Conservation (phyloP, 1,140 invertebrate species). For the Rhopalosiphum maidis region DNA sequence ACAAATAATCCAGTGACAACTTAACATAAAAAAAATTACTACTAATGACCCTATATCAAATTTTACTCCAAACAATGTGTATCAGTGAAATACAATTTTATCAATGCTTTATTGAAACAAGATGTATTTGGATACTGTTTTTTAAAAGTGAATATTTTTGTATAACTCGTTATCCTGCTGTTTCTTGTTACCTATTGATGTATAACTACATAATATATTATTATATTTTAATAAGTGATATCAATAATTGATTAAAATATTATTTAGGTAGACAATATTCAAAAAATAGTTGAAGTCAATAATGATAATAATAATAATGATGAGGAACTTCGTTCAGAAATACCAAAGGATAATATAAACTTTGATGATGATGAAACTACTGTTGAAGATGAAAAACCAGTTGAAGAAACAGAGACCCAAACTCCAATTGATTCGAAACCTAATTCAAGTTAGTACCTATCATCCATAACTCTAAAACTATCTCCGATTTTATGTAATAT, state of each 20-base stretch:
- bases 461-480: neutral
- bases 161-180: too few species aligned
- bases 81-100: too few species aligned
- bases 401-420: neutral
- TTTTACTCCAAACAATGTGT: too few species aligned
- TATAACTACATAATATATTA: too few species aligned
- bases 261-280: neutral
- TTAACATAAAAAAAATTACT: too few species aligned
- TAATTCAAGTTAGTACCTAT: neutral
- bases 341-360: neutral
- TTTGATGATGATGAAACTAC: neutral
- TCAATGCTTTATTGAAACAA: too few species aligned
- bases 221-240: too few species aligned
- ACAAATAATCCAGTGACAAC: too few species aligned
- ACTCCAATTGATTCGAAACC: neutral
- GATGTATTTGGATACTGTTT: too few species aligned
- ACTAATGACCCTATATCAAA: too few species aligned
- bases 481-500: neutral
- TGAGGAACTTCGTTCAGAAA: neutral
- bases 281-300: neutral
- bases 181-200: too few species aligned
- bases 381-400: neutral
- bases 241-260: neutral
- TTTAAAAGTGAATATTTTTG: too few species aligned
- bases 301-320: neutral